Conservation (phyloP, 2,797 vertebrate species). For the Gambelia wislizenii region DNA sequence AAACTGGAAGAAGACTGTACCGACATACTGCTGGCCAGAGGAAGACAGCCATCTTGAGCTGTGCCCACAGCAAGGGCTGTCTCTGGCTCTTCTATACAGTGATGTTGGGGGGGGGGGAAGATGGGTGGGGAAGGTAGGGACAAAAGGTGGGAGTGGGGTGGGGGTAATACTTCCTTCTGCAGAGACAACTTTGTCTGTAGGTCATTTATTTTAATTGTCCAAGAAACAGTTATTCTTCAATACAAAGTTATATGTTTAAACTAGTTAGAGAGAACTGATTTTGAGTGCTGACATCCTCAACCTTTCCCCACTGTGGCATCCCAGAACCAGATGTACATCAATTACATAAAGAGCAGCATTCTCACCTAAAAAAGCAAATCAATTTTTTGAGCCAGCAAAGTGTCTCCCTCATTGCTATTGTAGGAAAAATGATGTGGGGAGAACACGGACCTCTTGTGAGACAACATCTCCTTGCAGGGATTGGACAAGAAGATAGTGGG, state of each 20-base stretch:
- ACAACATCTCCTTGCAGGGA: too few species aligned
- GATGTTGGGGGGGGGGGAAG: neutral
- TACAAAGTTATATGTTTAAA: constrained; percentile 2
- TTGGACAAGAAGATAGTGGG: neutral
- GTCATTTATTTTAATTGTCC: neutral
- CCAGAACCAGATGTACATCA: neutral
- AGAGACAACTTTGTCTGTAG: neutral
- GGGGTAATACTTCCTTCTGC: neutral
- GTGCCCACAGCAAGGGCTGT: neutral
- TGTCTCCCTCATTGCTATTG: neutral
- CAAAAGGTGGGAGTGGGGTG: neutral
- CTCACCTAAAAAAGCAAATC: neutral
- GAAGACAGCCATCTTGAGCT: neutral
- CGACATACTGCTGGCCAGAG: neutral
- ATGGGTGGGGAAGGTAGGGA: neutral
- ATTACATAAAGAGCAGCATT: neutral
- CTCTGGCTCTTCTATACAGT: neutral
- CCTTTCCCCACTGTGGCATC: neutral
- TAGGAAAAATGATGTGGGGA: neutral
- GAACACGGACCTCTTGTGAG: neutral
- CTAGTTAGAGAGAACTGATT: neutral
- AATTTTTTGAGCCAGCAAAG: neutral
- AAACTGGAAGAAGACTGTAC: neutral
- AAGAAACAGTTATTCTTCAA: neutral
- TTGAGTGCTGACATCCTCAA: neutral